Conservation (phyloP, 1,140 invertebrate genomes). For the Thereuonema tuberculata region DNA sequence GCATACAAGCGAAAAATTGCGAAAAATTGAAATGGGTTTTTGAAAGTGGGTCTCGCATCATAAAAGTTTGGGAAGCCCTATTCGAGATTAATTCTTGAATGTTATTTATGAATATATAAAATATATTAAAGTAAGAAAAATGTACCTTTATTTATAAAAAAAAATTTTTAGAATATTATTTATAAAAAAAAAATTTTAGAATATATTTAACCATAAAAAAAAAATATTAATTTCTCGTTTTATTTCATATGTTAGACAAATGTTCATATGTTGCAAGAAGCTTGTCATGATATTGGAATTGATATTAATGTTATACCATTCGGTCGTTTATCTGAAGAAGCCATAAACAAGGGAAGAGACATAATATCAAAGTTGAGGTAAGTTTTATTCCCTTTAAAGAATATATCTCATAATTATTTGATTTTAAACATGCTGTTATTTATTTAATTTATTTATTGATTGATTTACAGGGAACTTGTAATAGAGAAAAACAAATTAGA, state of each 20-base stretch:
- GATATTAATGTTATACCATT: slow-evolving; percentile 14
- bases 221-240: neutral
- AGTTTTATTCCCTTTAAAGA: neutral
- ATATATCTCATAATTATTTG: no score
- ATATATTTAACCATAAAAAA: no score
- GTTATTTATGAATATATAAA: neutral
- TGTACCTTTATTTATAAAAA: no score
- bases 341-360: slow-evolving; percentile 1
- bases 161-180: no score
- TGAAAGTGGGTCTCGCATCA: no score
- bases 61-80: no score
- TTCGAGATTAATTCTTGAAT: no score
- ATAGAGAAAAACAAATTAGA: slow-evolving; percentile 19
- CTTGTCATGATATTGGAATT: slow-evolving; percentile 14
- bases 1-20: no score
- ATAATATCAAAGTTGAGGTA: slow-evolving; percentile 10
- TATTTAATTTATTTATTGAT: slow-evolving; percentile 14
- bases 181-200: no score
- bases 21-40: no score
- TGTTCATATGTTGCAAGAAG: slow-evolving; percentile 25
- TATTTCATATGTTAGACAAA: slow-evolving; percentile 18
- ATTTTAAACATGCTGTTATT: no score
- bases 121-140: no score
- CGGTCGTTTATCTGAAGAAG: slow-evolving; percentile 12
- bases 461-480: slow-evolving; percentile 8